A percentile compares a stretch with the other conserved stretches of the same genome.
Evolutionary conservation across 1,140 invertebrate species (phyloP).

Genomic region (Nasonia longicornis): DNA sequence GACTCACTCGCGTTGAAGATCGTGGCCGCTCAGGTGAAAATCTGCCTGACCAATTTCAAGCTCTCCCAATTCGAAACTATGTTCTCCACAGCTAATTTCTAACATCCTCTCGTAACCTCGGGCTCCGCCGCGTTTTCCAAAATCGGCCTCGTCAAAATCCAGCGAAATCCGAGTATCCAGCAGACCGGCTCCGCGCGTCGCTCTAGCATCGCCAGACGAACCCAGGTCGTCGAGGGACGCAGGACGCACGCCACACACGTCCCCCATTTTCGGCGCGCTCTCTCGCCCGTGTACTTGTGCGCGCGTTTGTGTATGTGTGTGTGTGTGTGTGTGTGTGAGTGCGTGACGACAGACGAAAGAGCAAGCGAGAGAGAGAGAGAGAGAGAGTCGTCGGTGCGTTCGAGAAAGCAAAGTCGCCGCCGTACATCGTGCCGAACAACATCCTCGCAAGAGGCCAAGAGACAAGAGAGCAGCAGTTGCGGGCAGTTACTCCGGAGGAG

Average conservation of each 20-base stretch:
- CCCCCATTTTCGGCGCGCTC: no score
- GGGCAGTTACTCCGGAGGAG: not conserved
- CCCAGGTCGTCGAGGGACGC: no score
- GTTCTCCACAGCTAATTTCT: not conserved
- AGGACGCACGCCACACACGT: no score
- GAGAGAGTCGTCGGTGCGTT: constrained; percentile 7
- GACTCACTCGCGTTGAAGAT: not conserved
- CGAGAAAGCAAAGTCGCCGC: constrained; percentile 17
- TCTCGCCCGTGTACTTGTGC: not conserved
- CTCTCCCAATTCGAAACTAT: no score
- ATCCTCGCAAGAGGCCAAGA: not conserved
- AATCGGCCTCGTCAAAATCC: no score
- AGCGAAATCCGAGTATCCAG: no score
- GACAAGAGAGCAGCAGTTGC: not conserved
- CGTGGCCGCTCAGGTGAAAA: not conserved
- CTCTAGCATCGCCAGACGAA: no score
- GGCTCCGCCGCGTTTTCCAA: no score
- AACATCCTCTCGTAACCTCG: no score
- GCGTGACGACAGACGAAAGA: not conserved
- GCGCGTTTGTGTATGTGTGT: no score
- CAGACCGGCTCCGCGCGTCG: no score
- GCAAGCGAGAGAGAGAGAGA: not conserved
- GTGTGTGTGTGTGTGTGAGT: not conserved
- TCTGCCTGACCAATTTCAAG: not conserved
- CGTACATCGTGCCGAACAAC: constrained; percentile 11